Conservation (phyloP, 2,113 vertebrate genomes). For the Gymnogyps californianus region DNA sequence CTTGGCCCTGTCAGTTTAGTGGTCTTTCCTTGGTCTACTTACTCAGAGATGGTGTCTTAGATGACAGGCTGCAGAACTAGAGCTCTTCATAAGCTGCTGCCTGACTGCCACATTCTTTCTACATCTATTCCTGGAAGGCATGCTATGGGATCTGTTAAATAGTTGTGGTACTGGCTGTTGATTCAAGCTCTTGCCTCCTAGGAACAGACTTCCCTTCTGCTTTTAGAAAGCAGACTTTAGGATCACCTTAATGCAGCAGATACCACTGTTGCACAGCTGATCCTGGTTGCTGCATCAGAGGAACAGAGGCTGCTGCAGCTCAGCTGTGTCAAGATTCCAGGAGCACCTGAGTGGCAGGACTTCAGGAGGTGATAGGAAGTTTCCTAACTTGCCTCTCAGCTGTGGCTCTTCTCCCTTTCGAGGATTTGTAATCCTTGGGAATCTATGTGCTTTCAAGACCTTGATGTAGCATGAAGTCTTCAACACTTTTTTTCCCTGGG, state of each 20-base stretch:
- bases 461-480: neutral
- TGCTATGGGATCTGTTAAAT: neutral
- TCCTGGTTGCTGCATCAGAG: neutral
- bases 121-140: neutral
- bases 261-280: neutral
- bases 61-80: neutral
- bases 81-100: neutral
- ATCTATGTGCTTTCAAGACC: neutral
- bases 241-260: neutral
- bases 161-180: neutral
- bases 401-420: neutral
- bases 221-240: neutral
- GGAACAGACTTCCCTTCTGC: neutral
- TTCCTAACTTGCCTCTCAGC: neutral
- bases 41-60: neutral
- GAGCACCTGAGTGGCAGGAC: neutral
- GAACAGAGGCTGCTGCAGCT: neutral
- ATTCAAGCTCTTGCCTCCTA: neutral
- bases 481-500: neutral
- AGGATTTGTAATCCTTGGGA: neutral
- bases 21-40: neutral
- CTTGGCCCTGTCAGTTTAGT: neutral
- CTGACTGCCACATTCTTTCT: neutral
- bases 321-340: neutral
- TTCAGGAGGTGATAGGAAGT: neutral